Evolutionary conservation across 2,113 vertebrate genomes (phyloP).

Genomic region (Tetrax tetrax): DNA sequence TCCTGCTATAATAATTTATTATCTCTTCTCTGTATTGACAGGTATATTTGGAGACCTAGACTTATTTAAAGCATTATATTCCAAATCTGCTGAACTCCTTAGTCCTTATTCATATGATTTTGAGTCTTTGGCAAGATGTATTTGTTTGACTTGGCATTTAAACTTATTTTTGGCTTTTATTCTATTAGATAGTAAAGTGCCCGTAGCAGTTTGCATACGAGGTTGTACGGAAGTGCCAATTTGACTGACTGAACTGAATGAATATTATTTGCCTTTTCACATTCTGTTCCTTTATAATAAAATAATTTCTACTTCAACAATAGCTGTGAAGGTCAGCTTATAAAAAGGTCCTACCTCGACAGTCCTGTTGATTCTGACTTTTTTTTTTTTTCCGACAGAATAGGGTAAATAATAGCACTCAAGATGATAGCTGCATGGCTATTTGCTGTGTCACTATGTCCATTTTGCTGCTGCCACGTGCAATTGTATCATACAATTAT

Average conservation of each 20-base stretch:
- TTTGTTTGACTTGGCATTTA: constrained; percentile 57
- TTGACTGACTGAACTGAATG: constrained; percentile 17
- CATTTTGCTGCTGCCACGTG: neutral
- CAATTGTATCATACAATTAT: neutral
- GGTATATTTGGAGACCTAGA: constrained; percentile 5
- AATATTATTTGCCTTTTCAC: neutral
- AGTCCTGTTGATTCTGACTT: neutral
- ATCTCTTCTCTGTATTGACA: constrained; percentile 6
- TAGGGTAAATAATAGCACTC: neutral
- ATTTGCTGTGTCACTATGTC: neutral
- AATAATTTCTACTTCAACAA: neutral
- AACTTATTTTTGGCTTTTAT: constrained; percentile 4
- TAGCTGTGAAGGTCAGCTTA: neutral
- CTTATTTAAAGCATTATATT: constrained; percentile 29
- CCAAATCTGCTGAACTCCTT: neutral
- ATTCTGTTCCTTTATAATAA: neutral
- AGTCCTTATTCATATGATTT: constrained; percentile 29
- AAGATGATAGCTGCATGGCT: neutral
- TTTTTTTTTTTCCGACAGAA: neutral
- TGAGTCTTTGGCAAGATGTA: constrained; percentile 7
- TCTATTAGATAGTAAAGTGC: constrained; percentile 35
- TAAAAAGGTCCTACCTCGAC: neutral
- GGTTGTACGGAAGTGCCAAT: neutral
- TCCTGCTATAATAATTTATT: constrained; percentile 4
- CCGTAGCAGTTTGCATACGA: neutral